A percentile compares a stretch with the other conserved stretches of the same genome.
Conservation (phyloP, 1,140 invertebrate species). For the Rhyacophila brunnea region DNA sequence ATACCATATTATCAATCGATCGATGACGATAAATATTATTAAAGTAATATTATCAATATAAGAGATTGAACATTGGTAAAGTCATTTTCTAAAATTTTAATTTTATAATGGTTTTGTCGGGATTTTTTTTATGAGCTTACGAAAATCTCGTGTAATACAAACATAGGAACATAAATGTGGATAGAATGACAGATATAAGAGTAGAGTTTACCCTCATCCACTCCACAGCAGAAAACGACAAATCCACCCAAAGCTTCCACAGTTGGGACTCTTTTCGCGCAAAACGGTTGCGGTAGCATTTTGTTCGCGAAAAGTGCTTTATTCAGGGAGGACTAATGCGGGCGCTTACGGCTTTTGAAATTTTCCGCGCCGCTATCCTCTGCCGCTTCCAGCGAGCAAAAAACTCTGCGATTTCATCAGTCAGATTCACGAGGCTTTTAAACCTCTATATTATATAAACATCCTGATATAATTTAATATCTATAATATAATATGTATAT, state of each 20-base stretch:
- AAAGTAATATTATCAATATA: too few species aligned
- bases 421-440: conserved; percentile 3
- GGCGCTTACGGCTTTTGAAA: conserved; percentile 15
- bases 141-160: conserved; percentile 11
- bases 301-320: not conserved
- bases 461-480: too few species aligned
- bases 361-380: conserved; percentile 13
- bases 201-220: conserved; percentile 33
- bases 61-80: too few species aligned
- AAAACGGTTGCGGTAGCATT: too few species aligned
- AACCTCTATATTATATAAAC: not conserved
- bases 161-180: conserved; percentile 25
- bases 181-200: conserved; percentile 35
- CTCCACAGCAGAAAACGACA: conserved; percentile 7
- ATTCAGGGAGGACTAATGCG: not conserved
- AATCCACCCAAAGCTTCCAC: not conserved
- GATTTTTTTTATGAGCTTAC: too few species aligned
- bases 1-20: too few species aligned
- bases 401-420: too few species aligned
- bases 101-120: too few species aligned
- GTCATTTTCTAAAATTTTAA: too few species aligned
- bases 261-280: not conserved
- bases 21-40: too few species aligned
- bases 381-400: conserved; percentile 23
- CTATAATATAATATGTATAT: too few species aligned